phyloP scores from a whole-genome alignment of 1,140 invertebrate species.

The Caligus rogercresseyi region DNA sequence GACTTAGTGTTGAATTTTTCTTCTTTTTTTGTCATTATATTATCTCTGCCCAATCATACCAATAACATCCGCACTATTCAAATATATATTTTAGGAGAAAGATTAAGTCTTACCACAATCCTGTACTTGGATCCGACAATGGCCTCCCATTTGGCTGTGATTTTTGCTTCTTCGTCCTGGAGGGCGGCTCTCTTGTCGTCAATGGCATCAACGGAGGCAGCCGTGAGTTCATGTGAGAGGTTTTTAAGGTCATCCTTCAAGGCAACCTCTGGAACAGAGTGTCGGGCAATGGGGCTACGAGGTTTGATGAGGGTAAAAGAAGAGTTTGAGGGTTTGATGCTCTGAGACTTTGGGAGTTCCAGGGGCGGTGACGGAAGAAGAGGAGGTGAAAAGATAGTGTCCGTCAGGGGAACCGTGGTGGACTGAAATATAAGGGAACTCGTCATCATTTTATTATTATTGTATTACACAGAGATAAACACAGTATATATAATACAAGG shows the following conservation, averaged over 20 bases:
- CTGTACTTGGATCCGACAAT: slow-evolving; percentile 5
- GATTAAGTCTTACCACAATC: slow-evolving; percentile 19
- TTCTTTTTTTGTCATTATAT: too few relatives aligned
- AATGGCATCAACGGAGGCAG: not conserved
- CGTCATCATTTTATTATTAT: too few relatives aligned
- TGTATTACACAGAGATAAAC: too few relatives aligned
- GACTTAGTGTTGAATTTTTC: too few relatives aligned
- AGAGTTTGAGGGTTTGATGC: not conserved
- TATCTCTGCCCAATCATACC: too few relatives aligned
- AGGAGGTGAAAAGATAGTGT: not conserved
- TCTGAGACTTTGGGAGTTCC: not conserved
- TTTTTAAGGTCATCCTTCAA: not conserved
- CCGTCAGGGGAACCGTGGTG: not conserved
- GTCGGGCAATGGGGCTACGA: not conserved
- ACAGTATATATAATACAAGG: too few relatives aligned
- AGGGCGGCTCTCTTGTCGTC: not conserved
- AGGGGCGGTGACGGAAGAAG: not conserved
- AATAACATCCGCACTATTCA: too few relatives aligned
- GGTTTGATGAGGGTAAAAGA: not conserved
- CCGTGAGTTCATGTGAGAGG: not conserved
- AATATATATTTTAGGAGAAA: too few relatives aligned
- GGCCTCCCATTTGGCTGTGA: slow-evolving; percentile 8
- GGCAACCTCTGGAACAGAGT: not conserved
- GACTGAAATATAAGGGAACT: too few relatives aligned
- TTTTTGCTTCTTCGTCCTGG: not conserved